Conservation (phyloP, 1,140 invertebrate species). For the Drosophila willistoni region DNA sequence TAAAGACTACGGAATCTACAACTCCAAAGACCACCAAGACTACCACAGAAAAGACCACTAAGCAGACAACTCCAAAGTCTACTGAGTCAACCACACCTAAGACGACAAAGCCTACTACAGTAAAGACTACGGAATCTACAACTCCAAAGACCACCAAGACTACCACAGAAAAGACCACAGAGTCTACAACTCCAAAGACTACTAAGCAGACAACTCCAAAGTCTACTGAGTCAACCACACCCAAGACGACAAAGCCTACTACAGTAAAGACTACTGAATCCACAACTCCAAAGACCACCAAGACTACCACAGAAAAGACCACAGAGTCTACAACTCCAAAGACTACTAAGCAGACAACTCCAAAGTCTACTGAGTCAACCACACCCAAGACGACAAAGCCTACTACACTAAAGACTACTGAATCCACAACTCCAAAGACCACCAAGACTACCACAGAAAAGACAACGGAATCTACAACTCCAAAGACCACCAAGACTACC, state of each 20-base stretch:
- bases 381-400: neutral
- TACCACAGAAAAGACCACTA: neutral
- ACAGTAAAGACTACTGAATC: slow-evolving; percentile 4
- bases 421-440: neutral
- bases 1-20: neutral
- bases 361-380: neutral
- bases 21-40: neutral
- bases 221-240: neutral
- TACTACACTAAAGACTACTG: neutral
- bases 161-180: neutral
- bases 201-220: slow-evolving; percentile 7
- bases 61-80: neutral
- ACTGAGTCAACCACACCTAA: neutral
- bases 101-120: neutral
- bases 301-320: neutral
- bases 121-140: neutral
- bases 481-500: neutral
- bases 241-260: slow-evolving; percentile 10
- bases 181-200: neutral
- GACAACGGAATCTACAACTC: slow-evolving; percentile 8
- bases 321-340: neutral
- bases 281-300: neutral
- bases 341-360: neutral
- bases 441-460: neutral
- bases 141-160: neutral